Conservation (phyloP, 2,888 invertebrate genomes). For the Drosophila colorata region DNA sequence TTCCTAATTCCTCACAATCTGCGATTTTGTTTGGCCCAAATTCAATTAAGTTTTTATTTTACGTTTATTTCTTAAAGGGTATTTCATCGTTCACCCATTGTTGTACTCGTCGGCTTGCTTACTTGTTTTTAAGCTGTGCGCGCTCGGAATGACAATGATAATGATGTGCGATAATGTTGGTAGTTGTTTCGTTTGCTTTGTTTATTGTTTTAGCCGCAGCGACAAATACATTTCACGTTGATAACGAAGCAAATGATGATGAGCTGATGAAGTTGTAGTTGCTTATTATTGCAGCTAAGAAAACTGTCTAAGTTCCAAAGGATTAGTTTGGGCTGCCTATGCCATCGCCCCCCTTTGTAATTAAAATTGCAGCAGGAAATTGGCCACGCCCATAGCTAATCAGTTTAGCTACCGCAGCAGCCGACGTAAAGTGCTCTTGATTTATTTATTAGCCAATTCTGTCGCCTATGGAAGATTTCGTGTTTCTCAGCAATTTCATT, state of each 20-base stretch:
- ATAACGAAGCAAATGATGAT: constrained; percentile 29
- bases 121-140: constrained; percentile 59
- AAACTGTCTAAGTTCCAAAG: constrained; percentile 55
- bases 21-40: no score
- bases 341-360: constrained; percentile 23
- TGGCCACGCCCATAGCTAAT: constrained; percentile 37
- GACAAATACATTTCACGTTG: constrained; percentile 36
- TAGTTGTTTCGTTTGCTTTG: constrained; percentile 63
- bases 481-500: constrained; percentile 45
- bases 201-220: constrained; percentile 56
- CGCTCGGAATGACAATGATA: constrained; percentile 75
- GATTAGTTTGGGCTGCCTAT: constrained; percentile 47
- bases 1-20: no score
- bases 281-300: constrained; percentile 38
- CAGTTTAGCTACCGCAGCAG: constrained; percentile 17
- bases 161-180: constrained; percentile 79
- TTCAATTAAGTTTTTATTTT: background rate
- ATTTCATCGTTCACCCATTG: background rate
- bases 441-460: constrained; percentile 61
- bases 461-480: constrained; percentile 33
- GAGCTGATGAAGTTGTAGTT: constrained; percentile 27
- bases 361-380: constrained; percentile 57
- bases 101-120: background rate
- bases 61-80: constrained; percentile 11
- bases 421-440: constrained; percentile 24